A percentile compares a stretch with the other conserved stretches of the same genome.
Conservation (phyloP, 2,113 vertebrate genomes). For the Ploceus nigricollis region DNA sequence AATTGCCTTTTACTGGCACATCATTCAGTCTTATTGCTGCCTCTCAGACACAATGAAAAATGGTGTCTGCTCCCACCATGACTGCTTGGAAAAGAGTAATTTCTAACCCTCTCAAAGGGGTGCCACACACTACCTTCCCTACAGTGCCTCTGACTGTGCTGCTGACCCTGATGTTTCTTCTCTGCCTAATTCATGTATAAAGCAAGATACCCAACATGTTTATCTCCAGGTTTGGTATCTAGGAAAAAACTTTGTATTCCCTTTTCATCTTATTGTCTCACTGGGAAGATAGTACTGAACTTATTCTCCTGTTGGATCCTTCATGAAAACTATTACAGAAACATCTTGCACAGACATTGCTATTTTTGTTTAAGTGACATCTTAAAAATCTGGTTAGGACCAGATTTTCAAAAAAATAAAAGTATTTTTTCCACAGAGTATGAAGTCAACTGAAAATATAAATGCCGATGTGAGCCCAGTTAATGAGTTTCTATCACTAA, state of each 20-base stretch:
- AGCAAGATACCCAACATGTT: background rate
- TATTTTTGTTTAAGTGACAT: background rate
- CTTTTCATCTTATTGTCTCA: background rate
- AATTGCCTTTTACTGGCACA: background rate
- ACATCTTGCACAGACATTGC: background rate
- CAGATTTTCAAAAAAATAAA: background rate
- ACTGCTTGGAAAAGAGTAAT: background rate
- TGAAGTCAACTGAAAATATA: background rate
- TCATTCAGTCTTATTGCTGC: background rate
- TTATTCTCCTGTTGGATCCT: background rate
- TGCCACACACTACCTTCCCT: background rate
- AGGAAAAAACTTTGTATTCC: background rate
- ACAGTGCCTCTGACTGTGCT: background rate
- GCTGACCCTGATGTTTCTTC: background rate
- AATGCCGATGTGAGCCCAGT: background rate
- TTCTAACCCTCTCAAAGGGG: background rate
- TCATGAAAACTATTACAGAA: background rate
- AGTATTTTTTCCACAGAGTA: background rate
- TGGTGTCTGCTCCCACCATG: background rate
- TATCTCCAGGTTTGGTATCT: background rate
- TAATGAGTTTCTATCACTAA: background rate
- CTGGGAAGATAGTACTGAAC: background rate
- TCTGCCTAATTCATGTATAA: background rate
- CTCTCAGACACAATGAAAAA: background rate
- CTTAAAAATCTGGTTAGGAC: background rate